Percentiles rank a stretch among this genome's conserved stretches.
These are phyloP conservation scores for Falco berigora DNA, from an alignment of 2,797 vertebrate species.

Conservation along the genomic window DNA sequence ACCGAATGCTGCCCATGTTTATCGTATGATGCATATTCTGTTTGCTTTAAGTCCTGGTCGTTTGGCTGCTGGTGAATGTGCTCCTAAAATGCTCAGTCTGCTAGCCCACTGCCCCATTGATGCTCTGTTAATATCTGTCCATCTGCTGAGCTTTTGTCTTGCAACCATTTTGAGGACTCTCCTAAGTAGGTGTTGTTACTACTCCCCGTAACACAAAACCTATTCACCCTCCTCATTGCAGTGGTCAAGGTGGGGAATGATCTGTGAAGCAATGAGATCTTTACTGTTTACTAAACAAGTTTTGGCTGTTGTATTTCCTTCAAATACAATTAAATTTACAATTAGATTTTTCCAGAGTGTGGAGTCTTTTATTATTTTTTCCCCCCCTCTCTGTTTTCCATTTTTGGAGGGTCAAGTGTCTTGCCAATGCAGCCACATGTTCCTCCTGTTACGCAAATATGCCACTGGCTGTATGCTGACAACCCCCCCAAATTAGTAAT, in stretches of 20 bases:
- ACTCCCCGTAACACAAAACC: not conserved
- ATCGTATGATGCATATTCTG: not conserved
- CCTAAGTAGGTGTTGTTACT: not conserved
- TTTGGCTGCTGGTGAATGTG: not conserved
- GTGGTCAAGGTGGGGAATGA: not conserved
- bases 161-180: not conserved
- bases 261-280: not conserved
- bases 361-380: not conserved
- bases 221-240: not conserved
- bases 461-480: not conserved
- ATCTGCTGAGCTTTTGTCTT: not conserved
- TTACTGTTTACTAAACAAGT: not conserved
- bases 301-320: not conserved
- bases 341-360: not conserved
- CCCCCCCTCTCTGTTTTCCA: not conserved
- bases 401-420: not conserved
- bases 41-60: not conserved
- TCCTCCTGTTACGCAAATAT: not conserved
- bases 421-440: not conserved
- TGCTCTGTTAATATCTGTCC: not conserved
- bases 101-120: not conserved
- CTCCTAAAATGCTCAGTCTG: not conserved
- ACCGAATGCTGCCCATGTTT: not conserved
- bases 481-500: not conserved
- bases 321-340: not conserved